A percentile compares a stretch with the other conserved stretches of the same genome.
Conservation (phyloP, 92 coral and sea anemone genomes). For the Isaurus tuberculatus region DNA sequence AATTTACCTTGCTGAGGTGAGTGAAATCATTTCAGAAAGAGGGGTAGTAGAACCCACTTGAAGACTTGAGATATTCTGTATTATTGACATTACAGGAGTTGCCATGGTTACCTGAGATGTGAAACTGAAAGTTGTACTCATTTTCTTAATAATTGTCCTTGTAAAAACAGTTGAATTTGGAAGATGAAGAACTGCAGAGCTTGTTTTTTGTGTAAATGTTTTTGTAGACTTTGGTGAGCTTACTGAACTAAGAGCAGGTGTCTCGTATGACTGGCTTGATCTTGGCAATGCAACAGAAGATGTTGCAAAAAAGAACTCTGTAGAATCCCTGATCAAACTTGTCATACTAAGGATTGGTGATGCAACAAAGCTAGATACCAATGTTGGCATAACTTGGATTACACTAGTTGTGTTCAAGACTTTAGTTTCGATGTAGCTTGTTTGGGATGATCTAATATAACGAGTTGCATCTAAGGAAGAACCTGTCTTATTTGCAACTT, state of each 20-base stretch:
- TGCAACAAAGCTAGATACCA: background rate
- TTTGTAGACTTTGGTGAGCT: background rate
- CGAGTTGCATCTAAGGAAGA: background rate
- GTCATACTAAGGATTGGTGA: background rate
- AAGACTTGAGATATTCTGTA: background rate
- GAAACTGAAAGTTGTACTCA: background rate
- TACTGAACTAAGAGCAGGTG: background rate
- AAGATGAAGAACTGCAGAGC: background rate
- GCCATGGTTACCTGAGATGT: conserved; percentile 11
- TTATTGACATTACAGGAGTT: background rate
- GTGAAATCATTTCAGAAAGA: background rate
- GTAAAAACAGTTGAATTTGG: conserved; percentile 20
- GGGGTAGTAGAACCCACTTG: conserved; percentile 1
- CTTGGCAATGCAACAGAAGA: background rate
- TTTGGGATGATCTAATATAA: background rate
- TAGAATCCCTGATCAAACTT: conserved; percentile 11
- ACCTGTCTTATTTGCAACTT: conserved; percentile 12
- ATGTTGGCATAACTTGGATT: background rate
- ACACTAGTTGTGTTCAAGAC: conserved; percentile 7
- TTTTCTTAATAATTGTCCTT: background rate
- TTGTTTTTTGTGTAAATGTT: background rate
- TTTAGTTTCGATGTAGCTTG: conserved; percentile 8
- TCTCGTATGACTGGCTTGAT: background rate
- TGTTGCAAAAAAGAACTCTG: background rate
- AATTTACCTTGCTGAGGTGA: conserved; percentile 18